Evolutionary conservation across 2,797 vertebrate genomes (phyloP).

Genomic region (Phrynocephalus forsythii): DNA sequence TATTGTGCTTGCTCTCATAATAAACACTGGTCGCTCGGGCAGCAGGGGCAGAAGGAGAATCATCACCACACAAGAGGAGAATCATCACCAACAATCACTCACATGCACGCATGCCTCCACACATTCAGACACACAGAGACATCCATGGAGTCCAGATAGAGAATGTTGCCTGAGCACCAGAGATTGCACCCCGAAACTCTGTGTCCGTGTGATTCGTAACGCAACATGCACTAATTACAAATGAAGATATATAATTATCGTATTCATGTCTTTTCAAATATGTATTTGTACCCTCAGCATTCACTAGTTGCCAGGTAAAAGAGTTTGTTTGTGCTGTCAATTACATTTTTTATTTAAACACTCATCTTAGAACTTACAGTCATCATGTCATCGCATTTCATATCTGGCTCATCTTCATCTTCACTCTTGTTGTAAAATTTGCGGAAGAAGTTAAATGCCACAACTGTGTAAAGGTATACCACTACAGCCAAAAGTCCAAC

Average conservation of each 20-base stretch:
- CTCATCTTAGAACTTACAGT: conserved; percentile 80
- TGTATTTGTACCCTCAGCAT: background rate
- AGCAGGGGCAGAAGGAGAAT: too few relatives aligned
- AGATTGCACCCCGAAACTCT: too few relatives aligned
- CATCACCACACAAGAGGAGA: too few relatives aligned
- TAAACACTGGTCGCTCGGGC: too few relatives aligned
- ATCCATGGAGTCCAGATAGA: too few relatives aligned
- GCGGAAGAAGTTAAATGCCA: conserved; percentile 99
- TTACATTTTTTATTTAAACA: conserved; percentile 3
- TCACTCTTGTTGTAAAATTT: conserved; percentile 99
- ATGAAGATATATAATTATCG: background rate
- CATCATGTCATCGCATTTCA: conserved; percentile 99
- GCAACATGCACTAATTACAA: background rate
- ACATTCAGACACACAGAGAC: too few relatives aligned
- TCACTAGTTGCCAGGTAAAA: background rate
- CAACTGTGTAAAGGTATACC: conserved; percentile 97
- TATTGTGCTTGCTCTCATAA: too few relatives aligned
- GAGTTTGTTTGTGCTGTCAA: background rate
- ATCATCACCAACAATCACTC: too few relatives aligned
- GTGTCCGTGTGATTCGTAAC: too few relatives aligned
- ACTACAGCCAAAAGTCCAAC: conserved; percentile 96
- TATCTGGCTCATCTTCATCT: conserved; percentile 95
- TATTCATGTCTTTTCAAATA: background rate
- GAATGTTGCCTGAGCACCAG: too few relatives aligned
- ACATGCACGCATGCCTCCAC: too few relatives aligned